Evolutionary conservation across 2,797 vertebrate species (phyloP).

Genomic region (Myripristis murdjan): DNA sequence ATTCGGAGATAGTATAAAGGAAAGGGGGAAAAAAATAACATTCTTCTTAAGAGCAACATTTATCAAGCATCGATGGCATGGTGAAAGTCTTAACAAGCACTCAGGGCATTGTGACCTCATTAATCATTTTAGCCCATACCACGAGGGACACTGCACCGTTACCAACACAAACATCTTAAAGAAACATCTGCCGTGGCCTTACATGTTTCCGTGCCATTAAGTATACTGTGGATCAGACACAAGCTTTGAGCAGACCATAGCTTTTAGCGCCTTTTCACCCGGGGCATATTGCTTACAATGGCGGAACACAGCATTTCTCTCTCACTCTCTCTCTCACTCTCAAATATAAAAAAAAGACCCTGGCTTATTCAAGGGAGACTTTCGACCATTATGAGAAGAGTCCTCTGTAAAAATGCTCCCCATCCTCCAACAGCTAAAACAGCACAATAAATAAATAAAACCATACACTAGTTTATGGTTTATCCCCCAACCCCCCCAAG

Average conservation of each 20-base stretch:
- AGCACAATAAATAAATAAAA: slow-evolving; percentile 76
- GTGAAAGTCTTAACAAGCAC: slow-evolving; percentile 5
- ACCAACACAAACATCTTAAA: slow-evolving; percentile 64
- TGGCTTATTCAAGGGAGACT: slow-evolving; percentile 60
- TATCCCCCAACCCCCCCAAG: slow-evolving; percentile 6
- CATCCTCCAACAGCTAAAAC: slow-evolving; percentile 61
- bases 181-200: slow-evolving; percentile 35
- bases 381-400: slow-evolving; percentile 56
- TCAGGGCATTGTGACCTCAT: slow-evolving; percentile 67
- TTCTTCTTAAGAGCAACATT: background rate
- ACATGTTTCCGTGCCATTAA: slow-evolving; percentile 78
- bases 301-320: slow-evolving; percentile 58
- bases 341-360: slow-evolving; percentile 35
- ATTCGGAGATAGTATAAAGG: too few relatives aligned
- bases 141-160: slow-evolving; percentile 48
- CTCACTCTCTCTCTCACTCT: too few relatives aligned
- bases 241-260: slow-evolving; percentile 62
- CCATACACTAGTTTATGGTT: slow-evolving; percentile 38
- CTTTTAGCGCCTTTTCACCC: slow-evolving; percentile 82
- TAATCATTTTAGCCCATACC: slow-evolving; percentile 58
- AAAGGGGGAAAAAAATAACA: too few relatives aligned
- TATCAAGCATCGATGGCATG: background rate
- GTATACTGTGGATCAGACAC: slow-evolving; percentile 53
- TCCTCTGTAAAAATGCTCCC: slow-evolving; percentile 57
- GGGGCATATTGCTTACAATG: slow-evolving; percentile 76